phyloP scores from a whole-genome alignment of 2,797 vertebrate genomes.

The Pipistrellus pipistrellus region DNA sequence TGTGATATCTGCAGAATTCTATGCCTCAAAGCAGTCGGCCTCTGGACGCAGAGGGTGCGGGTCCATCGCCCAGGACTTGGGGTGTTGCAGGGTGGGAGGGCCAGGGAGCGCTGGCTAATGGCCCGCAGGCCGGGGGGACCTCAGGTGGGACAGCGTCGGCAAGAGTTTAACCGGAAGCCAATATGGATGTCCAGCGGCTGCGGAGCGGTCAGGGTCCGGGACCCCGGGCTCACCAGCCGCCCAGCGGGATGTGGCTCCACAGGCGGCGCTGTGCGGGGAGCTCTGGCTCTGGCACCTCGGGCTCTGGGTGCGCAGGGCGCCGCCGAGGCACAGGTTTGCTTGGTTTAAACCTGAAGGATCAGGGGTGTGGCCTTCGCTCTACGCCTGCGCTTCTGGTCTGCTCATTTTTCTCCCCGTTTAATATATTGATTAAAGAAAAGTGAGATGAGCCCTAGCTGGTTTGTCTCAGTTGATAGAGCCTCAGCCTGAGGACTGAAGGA shows the following conservation, averaged over 20 bases:
- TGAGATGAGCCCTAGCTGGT: not conserved
- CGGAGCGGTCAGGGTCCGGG: not conserved
- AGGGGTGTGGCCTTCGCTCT: not conserved
- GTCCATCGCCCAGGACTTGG: not conserved
- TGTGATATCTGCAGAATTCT: not conserved
- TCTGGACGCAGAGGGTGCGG: not conserved
- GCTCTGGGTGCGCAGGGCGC: not conserved
- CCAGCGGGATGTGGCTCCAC: not conserved
- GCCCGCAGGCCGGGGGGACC: not conserved
- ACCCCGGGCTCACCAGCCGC: not conserved
- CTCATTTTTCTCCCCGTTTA: not conserved
- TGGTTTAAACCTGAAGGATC: not conserved
- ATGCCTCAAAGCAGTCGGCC: not conserved
- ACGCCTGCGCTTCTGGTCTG: not conserved
- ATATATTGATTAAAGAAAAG: conserved; percentile 26
- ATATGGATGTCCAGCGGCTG: not conserved
- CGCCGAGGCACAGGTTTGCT: not conserved
- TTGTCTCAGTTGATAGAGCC: too few relatives aligned
- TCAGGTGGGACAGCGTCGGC: not conserved
- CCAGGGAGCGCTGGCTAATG: not conserved
- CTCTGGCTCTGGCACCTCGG: rapidly evolving
- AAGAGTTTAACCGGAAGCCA: not conserved
- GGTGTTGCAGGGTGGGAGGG: not conserved
- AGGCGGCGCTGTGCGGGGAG: not conserved
- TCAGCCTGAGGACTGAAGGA: too few relatives aligned